phyloP scores from a whole-genome alignment of 2,888 invertebrate species.

The Drosophila pseudotakahashii region DNA sequence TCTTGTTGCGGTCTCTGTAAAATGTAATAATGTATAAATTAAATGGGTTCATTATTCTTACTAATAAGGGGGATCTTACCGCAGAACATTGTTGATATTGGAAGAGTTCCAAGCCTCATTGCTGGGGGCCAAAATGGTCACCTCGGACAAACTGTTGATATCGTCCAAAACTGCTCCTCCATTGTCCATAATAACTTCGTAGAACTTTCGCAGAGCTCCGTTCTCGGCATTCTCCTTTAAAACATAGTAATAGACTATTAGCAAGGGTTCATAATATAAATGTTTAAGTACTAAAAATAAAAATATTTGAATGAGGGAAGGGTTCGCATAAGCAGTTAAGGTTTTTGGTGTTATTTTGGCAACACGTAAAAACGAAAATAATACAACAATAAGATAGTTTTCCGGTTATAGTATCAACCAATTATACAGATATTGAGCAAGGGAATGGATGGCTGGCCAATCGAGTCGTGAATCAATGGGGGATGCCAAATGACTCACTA shows the following conservation, averaged over 20 bases:
- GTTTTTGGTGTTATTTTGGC: not conserved
- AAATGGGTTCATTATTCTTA: not conserved
- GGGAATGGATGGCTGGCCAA: constrained; percentile 9
- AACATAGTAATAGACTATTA: constrained; percentile 15
- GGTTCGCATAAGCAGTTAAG: constrained; percentile 19
- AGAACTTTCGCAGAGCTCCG: constrained; percentile 92
- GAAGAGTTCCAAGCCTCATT: constrained; percentile 93
- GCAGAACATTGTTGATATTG: constrained; percentile 89
- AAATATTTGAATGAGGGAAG: constrained; percentile 10
- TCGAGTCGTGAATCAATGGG: constrained; percentile 6
- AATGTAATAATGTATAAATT: not conserved
- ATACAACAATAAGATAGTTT: constrained; percentile 1
- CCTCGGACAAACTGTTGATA: constrained; percentile 88
- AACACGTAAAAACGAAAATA: constrained; percentile 2
- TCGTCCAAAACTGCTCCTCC: constrained; percentile 90
- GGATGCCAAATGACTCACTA: constrained; percentile 17
- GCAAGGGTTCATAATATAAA: not conserved
- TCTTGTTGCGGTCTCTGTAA: constrained; percentile 87
- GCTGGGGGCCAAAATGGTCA: constrained; percentile 95
- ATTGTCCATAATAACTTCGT: constrained; percentile 91
- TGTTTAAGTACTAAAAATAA: not conserved
- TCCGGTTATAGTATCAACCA: constrained; percentile 9
- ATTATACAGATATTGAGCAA: constrained; percentile 8
- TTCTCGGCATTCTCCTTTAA: constrained; percentile 88
- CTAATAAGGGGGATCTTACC: constrained; percentile 81